Evolutionary conservation across 2,797 vertebrate species (phyloP).

Genomic region (Urosaurus nigricauda): DNA sequence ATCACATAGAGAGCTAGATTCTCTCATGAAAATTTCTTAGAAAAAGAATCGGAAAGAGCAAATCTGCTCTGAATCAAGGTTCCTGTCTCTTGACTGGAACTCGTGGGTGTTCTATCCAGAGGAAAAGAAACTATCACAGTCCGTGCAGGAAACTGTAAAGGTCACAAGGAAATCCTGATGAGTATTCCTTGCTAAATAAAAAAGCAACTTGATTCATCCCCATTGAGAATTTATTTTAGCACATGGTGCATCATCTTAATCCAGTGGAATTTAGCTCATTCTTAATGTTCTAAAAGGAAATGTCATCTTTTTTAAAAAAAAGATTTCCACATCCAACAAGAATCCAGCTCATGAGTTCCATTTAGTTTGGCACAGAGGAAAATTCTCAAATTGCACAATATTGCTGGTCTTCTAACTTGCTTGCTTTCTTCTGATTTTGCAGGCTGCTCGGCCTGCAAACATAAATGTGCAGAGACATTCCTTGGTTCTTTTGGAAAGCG

Average conservation of each 20-base stretch:
- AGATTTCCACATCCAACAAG: not conserved
- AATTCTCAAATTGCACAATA: constrained; percentile 5
- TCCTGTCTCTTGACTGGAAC: constrained; percentile 1
- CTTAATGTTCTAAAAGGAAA: constrained; percentile 48
- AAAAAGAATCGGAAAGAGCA: not conserved
- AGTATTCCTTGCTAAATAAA: constrained; percentile 32
- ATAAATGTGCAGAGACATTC: constrained; percentile 17
- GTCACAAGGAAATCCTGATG: not conserved
- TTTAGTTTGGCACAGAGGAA: constrained; percentile 23
- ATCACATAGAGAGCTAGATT: not conserved
- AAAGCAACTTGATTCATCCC: constrained; percentile 43
- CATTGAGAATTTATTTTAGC: constrained; percentile 40
- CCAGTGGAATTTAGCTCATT: constrained; percentile 39
- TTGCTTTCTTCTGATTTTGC: not conserved
- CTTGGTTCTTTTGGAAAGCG: not conserved
- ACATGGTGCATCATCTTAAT: constrained; percentile 33
- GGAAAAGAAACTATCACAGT: constrained; percentile 20
- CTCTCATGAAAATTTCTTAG: not conserved
- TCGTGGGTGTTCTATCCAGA: constrained; percentile 21
- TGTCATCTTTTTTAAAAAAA: constrained; percentile 22
- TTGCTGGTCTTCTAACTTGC: constrained; percentile 27
- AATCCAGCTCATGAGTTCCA: constrained; percentile 24
- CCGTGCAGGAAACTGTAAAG: constrained; percentile 37
- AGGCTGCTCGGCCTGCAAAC: not conserved
- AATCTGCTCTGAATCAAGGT: not conserved